phyloP scores from a whole-genome alignment of 2,113 vertebrate genomes.

The Megalops atlanticus region DNA sequence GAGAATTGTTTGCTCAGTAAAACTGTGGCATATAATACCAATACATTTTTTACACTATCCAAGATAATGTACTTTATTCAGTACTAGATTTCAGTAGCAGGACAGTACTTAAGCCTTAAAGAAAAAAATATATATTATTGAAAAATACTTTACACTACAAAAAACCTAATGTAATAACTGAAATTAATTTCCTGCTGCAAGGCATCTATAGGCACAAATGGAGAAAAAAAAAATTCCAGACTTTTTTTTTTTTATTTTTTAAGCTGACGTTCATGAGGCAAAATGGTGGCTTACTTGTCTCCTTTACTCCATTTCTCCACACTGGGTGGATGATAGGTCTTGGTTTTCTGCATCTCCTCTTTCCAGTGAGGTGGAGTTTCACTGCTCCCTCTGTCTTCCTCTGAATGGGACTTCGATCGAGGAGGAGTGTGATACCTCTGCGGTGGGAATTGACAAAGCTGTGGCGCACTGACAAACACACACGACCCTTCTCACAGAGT shows the following conservation, averaged over 20 bases:
- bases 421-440: conserved; percentile 96
- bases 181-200: no score
- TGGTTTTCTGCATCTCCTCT: conserved; percentile 91
- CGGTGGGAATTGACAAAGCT: conserved; percentile 14
- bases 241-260: background rate
- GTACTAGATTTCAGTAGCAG: no score
- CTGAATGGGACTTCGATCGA: conserved; percentile 85
- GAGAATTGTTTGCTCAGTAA: background rate
- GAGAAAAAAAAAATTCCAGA: no score
- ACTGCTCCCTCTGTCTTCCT: conserved; percentile 81
- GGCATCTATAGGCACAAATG: no score
- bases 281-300: conserved; percentile 78
- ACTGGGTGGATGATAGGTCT: conserved; percentile 80
- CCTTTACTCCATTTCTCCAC: conserved; percentile 94
- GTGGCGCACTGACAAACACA: background rate
- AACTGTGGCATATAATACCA: background rate
- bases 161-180: background rate
- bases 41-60: no score
- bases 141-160: background rate
- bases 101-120: no score
- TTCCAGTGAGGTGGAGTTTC: conserved; percentile 98
- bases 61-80: no score
- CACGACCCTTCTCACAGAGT: conserved; percentile 4
- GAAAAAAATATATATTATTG: background rate
- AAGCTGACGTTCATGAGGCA: background rate